These are phyloP conservation scores for Brachynemurus nebulosus DNA, from an alignment of 2,888 invertebrate genomes.

Conservation along the genomic window DNA sequence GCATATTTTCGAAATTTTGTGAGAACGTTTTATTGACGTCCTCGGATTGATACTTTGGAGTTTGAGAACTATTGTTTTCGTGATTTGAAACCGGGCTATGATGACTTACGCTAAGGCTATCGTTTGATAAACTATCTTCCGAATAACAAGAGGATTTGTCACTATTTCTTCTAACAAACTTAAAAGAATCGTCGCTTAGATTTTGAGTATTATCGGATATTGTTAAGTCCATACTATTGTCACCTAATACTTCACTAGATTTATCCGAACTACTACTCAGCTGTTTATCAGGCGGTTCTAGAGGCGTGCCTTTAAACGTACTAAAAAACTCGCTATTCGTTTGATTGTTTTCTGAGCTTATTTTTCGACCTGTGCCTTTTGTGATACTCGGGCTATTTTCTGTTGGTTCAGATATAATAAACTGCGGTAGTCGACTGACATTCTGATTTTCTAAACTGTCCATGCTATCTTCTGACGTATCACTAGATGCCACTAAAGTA, in stretches of 20 bases:
- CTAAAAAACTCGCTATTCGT: slow-evolving; percentile 2
- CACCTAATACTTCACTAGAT: slow-evolving; percentile 1
- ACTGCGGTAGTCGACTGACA: slow-evolving; percentile 38
- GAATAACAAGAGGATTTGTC: slow-evolving; percentile 58
- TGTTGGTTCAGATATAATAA: slow-evolving; percentile 59
- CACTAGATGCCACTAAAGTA: slow-evolving; percentile 57
- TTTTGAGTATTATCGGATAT: slow-evolving; percentile 13
- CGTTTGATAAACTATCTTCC: slow-evolving; percentile 59
- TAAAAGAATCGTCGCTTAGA: slow-evolving; percentile 14
- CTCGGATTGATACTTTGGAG: neutral
- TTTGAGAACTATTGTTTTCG: slow-evolving; percentile 23
- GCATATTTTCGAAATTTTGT: slow-evolving; percentile 9
- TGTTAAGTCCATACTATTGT: slow-evolving; percentile 12
- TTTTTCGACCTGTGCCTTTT: slow-evolving; percentile 50
- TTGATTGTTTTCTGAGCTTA: slow-evolving; percentile 5
- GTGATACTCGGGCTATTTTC: slow-evolving; percentile 70
- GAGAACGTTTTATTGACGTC: slow-evolving; percentile 8
- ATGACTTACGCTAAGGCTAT: slow-evolving; percentile 29
- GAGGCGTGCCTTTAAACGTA: neutral
- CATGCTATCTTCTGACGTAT: slow-evolving; percentile 58
- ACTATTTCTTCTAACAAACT: slow-evolving; percentile 47
- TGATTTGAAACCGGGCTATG: slow-evolving; percentile 20
- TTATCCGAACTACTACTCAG: neutral
- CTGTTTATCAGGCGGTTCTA: too few relatives aligned
- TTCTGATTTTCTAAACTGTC: slow-evolving; percentile 49